These are phyloP conservation scores for Lates japonicus DNA, from an alignment of 2,797 vertebrate genomes.

Conservation along the genomic window DNA sequence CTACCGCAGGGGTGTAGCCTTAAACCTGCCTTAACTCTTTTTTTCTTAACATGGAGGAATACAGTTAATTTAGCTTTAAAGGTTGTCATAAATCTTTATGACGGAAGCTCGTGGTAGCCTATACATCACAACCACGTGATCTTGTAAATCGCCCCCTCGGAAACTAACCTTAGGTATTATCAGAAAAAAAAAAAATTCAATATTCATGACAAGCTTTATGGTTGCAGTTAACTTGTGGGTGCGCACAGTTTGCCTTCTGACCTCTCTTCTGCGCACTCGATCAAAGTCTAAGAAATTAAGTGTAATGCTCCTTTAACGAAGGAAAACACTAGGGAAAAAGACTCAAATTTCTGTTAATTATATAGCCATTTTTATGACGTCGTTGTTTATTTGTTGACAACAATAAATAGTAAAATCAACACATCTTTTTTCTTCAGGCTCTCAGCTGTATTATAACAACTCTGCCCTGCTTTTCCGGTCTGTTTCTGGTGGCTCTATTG, in stretches of 20 bases:
- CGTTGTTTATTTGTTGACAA: background rate
- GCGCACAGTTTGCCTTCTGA: slow-evolving; percentile 49
- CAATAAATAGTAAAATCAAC: background rate
- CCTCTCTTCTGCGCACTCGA: slow-evolving; percentile 37
- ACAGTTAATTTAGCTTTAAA: slow-evolving; percentile 73
- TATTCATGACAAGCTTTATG: slow-evolving; percentile 60
- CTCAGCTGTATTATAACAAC: slow-evolving; percentile 15
- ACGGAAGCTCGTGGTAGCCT: slow-evolving; percentile 60
- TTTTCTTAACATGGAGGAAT: slow-evolving; percentile 53
- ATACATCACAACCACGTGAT: slow-evolving; percentile 65
- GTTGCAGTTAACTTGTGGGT: slow-evolving; percentile 52
- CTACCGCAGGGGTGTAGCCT: slow-evolving; percentile 57
- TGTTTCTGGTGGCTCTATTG: slow-evolving; percentile 62
- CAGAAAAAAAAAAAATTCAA: slow-evolving; percentile 57
- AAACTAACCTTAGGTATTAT: slow-evolving; percentile 59
- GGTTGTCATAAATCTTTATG: slow-evolving; percentile 74
- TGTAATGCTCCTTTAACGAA: slow-evolving; percentile 24
- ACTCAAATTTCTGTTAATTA: background rate
- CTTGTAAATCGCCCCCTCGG: slow-evolving; percentile 50
- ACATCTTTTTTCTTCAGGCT: background rate
- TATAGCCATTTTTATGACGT: background rate
- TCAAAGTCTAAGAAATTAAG: slow-evolving; percentile 46
- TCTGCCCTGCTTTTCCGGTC: slow-evolving; percentile 32
- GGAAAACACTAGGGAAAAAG: background rate
- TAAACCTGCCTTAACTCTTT: slow-evolving; percentile 55